These are phyloP conservation scores for Alexandromys oeconomus DNA, from an alignment of 2,797 vertebrate genomes.

Conservation along the genomic window DNA sequence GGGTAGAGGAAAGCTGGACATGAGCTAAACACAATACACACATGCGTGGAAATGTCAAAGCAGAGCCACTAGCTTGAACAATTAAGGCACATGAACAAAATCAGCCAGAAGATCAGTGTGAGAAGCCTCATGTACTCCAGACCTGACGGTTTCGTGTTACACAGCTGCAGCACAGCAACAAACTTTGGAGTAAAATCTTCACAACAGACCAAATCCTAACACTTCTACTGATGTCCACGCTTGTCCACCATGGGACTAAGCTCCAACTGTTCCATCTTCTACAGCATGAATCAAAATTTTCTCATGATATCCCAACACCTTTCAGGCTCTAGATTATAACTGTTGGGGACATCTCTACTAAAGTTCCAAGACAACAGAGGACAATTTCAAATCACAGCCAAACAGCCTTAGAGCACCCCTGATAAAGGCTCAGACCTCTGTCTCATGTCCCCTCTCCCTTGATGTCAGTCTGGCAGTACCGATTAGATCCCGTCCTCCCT, in stretches of 20 bases:
- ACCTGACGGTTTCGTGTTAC: neutral
- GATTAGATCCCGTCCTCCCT: neutral
- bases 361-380: neutral
- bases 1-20: neutral
- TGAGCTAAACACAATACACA: neutral
- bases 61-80: neutral
- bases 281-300: neutral
- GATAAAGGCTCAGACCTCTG: neutral
- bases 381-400: neutral
- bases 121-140: neutral
- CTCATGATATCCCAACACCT: neutral
- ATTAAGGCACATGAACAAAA: neutral
- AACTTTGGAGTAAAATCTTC: neutral
- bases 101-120: neutral
- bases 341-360: neutral
- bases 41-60: neutral
- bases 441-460: neutral
- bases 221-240: neutral
- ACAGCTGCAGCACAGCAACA: neutral
- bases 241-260: neutral
- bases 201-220: neutral
- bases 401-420: neutral
- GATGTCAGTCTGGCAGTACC: neutral
- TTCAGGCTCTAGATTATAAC: neutral
- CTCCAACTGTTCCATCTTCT: neutral